phyloP scores from a whole-genome alignment of 2,888 invertebrate genomes.

The Ischnus inquisitorius region DNA sequence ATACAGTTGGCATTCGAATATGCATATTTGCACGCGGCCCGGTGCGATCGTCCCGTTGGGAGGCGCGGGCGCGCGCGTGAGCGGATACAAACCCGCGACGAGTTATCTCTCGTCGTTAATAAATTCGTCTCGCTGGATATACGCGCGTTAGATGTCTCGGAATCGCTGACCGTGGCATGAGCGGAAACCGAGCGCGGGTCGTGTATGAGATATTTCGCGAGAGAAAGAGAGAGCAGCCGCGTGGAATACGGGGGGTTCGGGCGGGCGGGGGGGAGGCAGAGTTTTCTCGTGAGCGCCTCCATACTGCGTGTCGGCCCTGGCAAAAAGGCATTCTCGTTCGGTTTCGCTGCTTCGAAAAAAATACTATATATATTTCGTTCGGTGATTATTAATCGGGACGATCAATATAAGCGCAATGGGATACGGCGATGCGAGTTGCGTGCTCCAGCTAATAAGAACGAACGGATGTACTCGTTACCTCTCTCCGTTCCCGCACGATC shows the following conservation, averaged over 20 bases:
- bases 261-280: constrained; percentile 47
- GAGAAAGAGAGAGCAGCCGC: constrained; percentile 11
- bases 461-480: constrained; percentile 66
- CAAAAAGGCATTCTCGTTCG: constrained; percentile 67
- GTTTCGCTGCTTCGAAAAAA: constrained; percentile 60
- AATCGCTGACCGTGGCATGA: constrained; percentile 48
- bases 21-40: constrained; percentile 49
- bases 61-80: constrained; percentile 22
- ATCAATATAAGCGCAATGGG: constrained; percentile 84
- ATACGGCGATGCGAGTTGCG: constrained; percentile 75
- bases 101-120: constrained; percentile 73
- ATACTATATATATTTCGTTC: constrained; percentile 71
- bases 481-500: constrained; percentile 5
- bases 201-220: constrained; percentile 16
- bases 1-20: constrained; percentile 12
- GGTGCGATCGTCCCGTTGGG: constrained; percentile 34
- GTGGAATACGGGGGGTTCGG: not conserved
- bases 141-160: constrained; percentile 66
- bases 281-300: constrained; percentile 43
- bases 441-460: constrained; percentile 70
- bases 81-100: constrained; percentile 70
- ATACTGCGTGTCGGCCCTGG: constrained; percentile 50
- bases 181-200: constrained; percentile 33
- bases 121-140: constrained; percentile 77
- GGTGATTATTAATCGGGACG: constrained; percentile 83